A percentile compares a stretch with the other conserved stretches of the same genome.
Evolutionary conservation across 23 tunicate species (phyloP).

Genomic region (Botrylloides violaceus): DNA sequence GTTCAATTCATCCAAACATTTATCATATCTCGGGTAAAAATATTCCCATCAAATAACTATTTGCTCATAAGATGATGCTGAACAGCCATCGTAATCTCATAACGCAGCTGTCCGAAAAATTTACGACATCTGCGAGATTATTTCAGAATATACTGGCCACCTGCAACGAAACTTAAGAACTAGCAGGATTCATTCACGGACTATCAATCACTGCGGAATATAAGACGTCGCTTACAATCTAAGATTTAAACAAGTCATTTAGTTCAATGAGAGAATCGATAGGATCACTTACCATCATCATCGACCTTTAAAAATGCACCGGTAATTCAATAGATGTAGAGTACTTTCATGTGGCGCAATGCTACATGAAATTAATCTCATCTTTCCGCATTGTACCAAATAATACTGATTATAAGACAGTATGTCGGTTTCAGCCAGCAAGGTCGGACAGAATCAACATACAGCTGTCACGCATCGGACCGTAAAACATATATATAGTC

Average conservation of each 20-base stretch:
- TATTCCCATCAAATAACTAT: not conserved
- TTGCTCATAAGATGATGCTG: not conserved
- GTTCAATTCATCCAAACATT: not conserved
- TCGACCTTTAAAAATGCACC: not conserved
- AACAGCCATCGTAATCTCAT: not conserved
- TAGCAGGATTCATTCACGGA: not conserved
- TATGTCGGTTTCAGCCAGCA: too few species aligned
- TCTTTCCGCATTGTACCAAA: not conserved
- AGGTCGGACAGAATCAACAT: too few species aligned
- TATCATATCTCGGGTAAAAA: slow-evolving; percentile 1
- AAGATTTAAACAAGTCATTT: not conserved
- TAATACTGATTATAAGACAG: too few species aligned
- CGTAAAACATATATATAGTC: too few species aligned
- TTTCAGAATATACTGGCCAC: slow-evolving; percentile 1
- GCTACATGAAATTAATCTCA: not conserved
- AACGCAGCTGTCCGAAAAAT: slow-evolving; percentile 1
- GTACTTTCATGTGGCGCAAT: not conserved
- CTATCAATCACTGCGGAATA: not conserved
- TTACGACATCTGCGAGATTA: slow-evolving; percentile 1
- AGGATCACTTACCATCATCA: not conserved
- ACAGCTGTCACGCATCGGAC: too few species aligned
- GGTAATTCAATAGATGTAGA: not conserved
- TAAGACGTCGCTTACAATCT: slow-evolving; percentile 3
- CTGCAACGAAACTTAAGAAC: not conserved
- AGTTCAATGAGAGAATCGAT: too few species aligned